Evolutionary conservation across 2,797 vertebrate genomes (phyloP).

Genomic region (Acipenser ruthenus): DNA sequence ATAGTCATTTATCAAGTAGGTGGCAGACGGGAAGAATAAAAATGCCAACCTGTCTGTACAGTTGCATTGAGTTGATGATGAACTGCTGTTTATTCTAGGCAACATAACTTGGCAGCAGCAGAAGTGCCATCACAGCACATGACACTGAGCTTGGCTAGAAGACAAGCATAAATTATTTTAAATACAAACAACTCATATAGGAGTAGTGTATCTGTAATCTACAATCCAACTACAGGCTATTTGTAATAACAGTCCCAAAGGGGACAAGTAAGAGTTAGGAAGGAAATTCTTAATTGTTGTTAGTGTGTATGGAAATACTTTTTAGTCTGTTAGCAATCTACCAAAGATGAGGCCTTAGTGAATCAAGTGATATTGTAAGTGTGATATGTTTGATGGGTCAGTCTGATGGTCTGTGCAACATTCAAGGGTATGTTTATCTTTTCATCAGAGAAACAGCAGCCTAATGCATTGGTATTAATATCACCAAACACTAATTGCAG

Average conservation of each 20-base stretch:
- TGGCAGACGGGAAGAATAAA: constrained; percentile 41
- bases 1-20: constrained; percentile 55
- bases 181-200: constrained; percentile 35
- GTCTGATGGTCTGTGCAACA: too few species aligned
- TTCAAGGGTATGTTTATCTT: too few species aligned
- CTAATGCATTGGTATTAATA: too few species aligned
- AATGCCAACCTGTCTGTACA: constrained; percentile 42
- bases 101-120: constrained; percentile 40
- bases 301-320: too few species aligned
- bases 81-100: constrained; percentile 55
- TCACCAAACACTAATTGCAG: too few species aligned
- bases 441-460: too few species aligned
- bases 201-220: constrained; percentile 11
- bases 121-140: constrained; percentile 32
- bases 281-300: too few species aligned
- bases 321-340: too few species aligned
- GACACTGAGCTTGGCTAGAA: constrained; percentile 38
- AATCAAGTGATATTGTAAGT: too few species aligned
- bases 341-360: too few species aligned
- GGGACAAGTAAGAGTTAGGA: background rate
- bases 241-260: constrained; percentile 9
- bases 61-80: constrained; percentile 46
- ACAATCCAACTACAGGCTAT: constrained; percentile 7
- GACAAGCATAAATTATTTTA: constrained; percentile 40
- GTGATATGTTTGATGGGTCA: too few species aligned